Conservation (phyloP, 1,140 invertebrate genomes). For the Tachypleus tridentatus region DNA sequence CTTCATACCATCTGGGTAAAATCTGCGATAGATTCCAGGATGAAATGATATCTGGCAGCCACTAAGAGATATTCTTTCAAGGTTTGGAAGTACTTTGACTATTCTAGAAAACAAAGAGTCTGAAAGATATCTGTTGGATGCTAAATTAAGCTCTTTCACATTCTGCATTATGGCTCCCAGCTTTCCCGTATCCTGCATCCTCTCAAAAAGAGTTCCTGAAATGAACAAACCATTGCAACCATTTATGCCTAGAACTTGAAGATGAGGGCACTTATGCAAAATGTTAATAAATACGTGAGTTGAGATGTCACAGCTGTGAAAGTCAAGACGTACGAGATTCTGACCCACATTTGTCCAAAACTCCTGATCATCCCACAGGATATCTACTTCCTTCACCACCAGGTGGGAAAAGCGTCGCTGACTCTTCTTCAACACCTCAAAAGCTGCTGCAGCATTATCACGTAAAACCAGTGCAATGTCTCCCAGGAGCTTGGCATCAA, state of each 20-base stretch:
- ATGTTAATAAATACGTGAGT: constrained; percentile 40
- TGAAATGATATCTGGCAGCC: constrained; percentile 1
- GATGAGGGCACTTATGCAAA: constrained; percentile 40
- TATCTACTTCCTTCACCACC: neutral
- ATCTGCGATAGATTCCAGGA: neutral
- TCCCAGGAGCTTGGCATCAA: neutral
- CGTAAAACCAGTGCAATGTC: neutral
- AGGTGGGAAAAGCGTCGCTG: neutral
- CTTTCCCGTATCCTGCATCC: constrained; percentile 39
- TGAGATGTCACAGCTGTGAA: constrained; percentile 1
- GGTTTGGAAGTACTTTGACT: constrained; percentile 44
- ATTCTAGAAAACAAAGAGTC: constrained; percentile 54
- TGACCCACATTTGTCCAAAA: neutral
- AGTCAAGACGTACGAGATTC: neutral
- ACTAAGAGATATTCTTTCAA: neutral
- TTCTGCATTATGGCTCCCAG: constrained; percentile 40
- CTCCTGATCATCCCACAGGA: neutral
- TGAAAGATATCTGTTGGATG: constrained; percentile 52
- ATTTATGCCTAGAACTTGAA: constrained; percentile 45
- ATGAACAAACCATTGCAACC: constrained; percentile 55
- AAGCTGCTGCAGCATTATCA: neutral
- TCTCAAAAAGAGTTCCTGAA: constrained; percentile 51
- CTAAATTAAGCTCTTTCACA: constrained; percentile 45
- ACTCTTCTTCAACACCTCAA: neutral
- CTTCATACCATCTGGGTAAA: neutral